Evolutionary conservation across 37 sponge, comb jelly and placozoan species (phyloP).

Genomic region (Mnemiopsis leidyi): DNA sequence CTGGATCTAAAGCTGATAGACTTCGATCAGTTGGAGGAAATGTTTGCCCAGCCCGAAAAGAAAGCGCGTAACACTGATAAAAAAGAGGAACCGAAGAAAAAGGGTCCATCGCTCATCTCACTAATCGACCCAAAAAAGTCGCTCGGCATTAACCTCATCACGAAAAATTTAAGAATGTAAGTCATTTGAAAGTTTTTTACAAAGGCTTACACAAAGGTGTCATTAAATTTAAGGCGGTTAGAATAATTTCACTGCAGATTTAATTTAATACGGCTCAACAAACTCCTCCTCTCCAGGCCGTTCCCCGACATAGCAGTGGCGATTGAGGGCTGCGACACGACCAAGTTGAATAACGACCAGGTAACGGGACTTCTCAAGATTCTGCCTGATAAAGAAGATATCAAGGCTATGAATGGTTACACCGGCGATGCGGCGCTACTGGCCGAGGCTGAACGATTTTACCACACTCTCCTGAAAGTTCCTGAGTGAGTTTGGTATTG

Average conservation of each 20-base stretch:
- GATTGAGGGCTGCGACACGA: not conserved
- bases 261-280: no score
- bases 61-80: not conserved
- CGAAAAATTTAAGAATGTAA: slow-evolving; percentile 11
- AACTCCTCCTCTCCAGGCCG: slow-evolving; percentile 4
- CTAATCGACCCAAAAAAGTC: not conserved
- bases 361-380: not conserved
- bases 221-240: no score
- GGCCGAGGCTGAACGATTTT: not conserved
- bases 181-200: no score
- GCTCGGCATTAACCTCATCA: slow-evolving; percentile 1
- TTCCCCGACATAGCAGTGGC: not conserved
- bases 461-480: not conserved
- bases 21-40: slow-evolving; percentile 18
- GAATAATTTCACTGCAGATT: no score
- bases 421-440: not conserved
- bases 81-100: slow-evolving; percentile 10
- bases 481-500: slow-evolving; percentile 30
- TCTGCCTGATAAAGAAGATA: not conserved
- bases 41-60: slow-evolving; percentile 20
- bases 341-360: not conserved
- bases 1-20: not conserved
- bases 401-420: not conserved
- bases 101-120: not conserved
- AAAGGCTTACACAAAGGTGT: no score